Conservation (phyloP, 2,113 vertebrate genomes). For the Pelecanoides urinatrix region DNA sequence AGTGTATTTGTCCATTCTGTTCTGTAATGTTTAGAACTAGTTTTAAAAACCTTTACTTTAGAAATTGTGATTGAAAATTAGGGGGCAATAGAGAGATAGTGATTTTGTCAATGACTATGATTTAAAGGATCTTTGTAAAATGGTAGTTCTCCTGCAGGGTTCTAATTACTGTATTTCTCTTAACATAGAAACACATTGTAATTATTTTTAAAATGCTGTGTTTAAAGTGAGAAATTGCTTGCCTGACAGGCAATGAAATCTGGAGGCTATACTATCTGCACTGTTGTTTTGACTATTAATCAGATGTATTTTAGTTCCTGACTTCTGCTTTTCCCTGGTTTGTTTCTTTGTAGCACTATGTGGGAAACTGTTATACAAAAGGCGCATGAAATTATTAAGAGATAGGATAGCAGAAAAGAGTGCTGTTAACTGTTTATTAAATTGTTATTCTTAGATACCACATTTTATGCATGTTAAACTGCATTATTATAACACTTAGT, state of each 20-base stretch:
- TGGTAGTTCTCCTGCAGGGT: background rate
- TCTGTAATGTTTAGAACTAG: background rate
- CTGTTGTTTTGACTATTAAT: background rate
- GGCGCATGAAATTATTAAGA: background rate
- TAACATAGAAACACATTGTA: background rate
- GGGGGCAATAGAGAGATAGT: background rate
- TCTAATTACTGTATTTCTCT: background rate
- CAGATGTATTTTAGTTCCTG: background rate
- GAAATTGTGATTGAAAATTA: background rate
- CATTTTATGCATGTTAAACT: background rate
- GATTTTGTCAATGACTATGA: background rate
- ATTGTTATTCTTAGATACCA: background rate
- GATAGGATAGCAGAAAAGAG: background rate
- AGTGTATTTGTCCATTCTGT: background rate
- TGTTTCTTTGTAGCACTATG: background rate
- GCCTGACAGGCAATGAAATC: background rate
- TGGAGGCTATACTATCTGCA: background rate
- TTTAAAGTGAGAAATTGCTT: background rate
- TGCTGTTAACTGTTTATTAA: background rate
- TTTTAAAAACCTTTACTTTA: background rate
- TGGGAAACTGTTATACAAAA: background rate
- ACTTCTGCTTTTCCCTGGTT: background rate
- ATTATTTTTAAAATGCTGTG: background rate
- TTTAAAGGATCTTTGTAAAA: background rate
- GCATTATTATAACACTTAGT: background rate